Evolutionary conservation across 2,113 vertebrate species (phyloP), one percentile per base, ranked within the genome.

Genomic region (Indri indri): DNA sequence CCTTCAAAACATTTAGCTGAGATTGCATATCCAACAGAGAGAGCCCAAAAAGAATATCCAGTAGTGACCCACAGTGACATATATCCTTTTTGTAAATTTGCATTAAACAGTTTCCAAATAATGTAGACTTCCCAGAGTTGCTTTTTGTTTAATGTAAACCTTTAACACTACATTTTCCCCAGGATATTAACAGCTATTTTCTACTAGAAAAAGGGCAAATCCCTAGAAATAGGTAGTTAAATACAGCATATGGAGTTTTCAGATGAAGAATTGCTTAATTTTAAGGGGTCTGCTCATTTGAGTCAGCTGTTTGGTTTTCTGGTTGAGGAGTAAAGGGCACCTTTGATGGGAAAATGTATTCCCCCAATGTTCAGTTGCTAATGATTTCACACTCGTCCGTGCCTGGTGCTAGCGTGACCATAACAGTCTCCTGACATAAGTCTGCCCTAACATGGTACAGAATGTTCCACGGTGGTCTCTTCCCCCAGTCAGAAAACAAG

Each of bases 1-100:
- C 98, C 98, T 99, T 98, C 98, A 98, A 98, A 98, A 99, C 98
- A 98, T 98, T 98, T 99, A 98, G 98, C 98, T 99, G 98, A 98
- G 98, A 99, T 98, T 98, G 98, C 98, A 98, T 98, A 98, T 98
- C 98, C 98, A 98, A 98, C 97, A 98, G 98, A 98, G 98, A 98
- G 98, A 98, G 81, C 95, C 98, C 96, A 96, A 97, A 93, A 98
- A 97, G 95, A 98, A 98, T 98, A 98, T 98, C 98, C 98, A 98
- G 97, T 96, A 93, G 96, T 98, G 98, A 98, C 98, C 98, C 98
- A 85, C 95, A 86, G 82, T 98, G 98, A 98, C 98, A 98, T 84
- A 52, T 6, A 96, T 96, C 81, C 96, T 97, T 97, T 97, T 96
- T 92, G 92, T 86, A 89, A 66, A 98, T 98, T 98, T 98, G 94